phyloP scores from a whole-genome alignment of 2,888 invertebrate genomes.

The Agrochola lychnidis region DNA sequence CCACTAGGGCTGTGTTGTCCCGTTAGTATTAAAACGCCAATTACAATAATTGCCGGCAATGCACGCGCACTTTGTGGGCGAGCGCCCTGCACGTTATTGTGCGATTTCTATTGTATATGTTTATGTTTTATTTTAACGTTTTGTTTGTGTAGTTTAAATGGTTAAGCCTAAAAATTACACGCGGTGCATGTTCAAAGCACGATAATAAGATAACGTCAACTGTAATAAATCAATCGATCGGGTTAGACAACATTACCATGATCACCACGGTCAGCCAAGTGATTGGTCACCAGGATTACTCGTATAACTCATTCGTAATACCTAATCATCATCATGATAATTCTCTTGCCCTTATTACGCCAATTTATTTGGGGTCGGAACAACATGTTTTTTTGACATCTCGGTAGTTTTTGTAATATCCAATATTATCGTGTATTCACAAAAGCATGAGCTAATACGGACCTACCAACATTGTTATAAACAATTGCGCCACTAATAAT shows the following conservation, averaged over 20 bases:
- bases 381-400: background rate
- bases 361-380: background rate
- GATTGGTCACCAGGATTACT: background rate
- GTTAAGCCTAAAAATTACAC: background rate
- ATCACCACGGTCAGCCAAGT: background rate
- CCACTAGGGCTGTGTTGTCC: conserved; percentile 53
- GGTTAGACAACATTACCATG: background rate
- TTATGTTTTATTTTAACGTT: conserved; percentile 48
- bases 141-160: conserved; percentile 44
- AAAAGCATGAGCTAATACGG: background rate
- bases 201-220: background rate
- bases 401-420: background rate
- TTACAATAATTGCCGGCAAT: conserved; percentile 65
- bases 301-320: background rate
- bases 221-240: background rate
- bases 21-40: conserved; percentile 63
- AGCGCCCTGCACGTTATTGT: conserved; percentile 41
- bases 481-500: conserved; percentile 32
- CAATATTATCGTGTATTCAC: background rate
- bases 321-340: background rate
- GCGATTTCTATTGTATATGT: conserved; percentile 50
- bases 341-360: background rate
- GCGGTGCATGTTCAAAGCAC: background rate
- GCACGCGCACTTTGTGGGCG: conserved; percentile 60
- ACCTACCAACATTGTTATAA: conserved; percentile 6